Evolutionary conservation across 2,888 invertebrate genomes (phyloP).

Genomic region (Andrena camellia): DNA sequence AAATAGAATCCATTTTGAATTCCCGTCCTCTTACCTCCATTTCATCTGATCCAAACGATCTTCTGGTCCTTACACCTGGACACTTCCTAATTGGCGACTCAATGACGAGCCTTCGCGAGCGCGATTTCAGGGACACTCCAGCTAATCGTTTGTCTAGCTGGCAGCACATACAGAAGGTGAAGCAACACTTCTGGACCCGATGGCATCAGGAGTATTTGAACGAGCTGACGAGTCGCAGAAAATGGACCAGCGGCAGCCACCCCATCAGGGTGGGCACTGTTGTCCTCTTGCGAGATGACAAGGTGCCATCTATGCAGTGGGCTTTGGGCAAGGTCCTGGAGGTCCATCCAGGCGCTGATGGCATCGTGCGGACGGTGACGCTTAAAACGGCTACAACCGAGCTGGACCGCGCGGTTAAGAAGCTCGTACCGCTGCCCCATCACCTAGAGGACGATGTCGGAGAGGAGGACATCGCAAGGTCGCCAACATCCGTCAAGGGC

Average conservation of each 20-base stretch:
- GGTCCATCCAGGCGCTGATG: conserved; percentile 9
- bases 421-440: neutral
- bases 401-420: neutral
- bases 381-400: neutral
- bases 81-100: neutral
- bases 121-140: neutral
- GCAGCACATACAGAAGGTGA: conserved; percentile 1
- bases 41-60: too few species aligned
- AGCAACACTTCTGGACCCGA: conserved; percentile 16
- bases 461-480: too few species aligned
- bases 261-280: neutral
- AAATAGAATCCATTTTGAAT: too few species aligned
- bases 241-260: neutral
- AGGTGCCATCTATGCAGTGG: conserved; percentile 17
- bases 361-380: neutral
- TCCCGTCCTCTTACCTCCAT: too few species aligned
- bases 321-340: neutral
- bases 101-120: conserved; percentile 12
- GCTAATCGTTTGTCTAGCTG: conserved; percentile 5
- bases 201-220: conserved; percentile 16
- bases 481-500: accelerated
- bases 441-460: neutral
- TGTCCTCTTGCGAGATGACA: conserved; percentile 1
- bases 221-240: neutral
- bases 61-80: too few species aligned